These are phyloP conservation scores for Apamea epomidion DNA, from an alignment of 2,888 invertebrate genomes.

Conservation along the genomic window DNA sequence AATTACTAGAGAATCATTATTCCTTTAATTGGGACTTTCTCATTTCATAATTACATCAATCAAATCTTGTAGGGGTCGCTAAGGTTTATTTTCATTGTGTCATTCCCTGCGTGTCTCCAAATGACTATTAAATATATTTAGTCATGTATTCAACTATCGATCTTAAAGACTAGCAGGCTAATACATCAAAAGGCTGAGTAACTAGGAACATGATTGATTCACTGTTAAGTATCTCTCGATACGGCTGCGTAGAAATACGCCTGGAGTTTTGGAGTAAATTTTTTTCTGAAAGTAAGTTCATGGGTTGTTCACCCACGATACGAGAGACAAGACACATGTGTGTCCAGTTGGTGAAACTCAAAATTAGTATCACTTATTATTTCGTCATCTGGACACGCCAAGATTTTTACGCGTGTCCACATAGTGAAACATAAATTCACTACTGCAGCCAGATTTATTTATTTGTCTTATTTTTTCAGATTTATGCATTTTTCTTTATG, in stretches of 20 bases:
- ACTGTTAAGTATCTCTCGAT: slow-evolving; percentile 39
- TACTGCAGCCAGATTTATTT: background rate
- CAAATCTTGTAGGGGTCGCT: background rate
- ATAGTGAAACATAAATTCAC: too few relatives aligned
- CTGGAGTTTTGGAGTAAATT: background rate
- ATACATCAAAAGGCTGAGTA: slow-evolving; percentile 42
- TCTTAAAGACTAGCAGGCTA: slow-evolving; percentile 14
- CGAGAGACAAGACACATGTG: too few relatives aligned
- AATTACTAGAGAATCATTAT: slow-evolving; percentile 42
- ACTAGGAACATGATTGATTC: slow-evolving; percentile 34
- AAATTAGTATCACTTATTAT: too few relatives aligned
- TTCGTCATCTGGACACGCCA: too few relatives aligned
- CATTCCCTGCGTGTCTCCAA: background rate
- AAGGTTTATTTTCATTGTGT: background rate
- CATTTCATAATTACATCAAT: slow-evolving; percentile 34
- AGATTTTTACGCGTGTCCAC: too few relatives aligned
- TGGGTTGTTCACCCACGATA: too few relatives aligned
- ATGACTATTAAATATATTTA: slow-evolving; percentile 11
- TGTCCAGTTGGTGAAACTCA: too few relatives aligned
- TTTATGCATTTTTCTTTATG: background rate
- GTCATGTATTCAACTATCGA: slow-evolving; percentile 10
- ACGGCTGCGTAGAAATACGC: slow-evolving; percentile 8
- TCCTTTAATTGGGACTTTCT: slow-evolving; percentile 41
- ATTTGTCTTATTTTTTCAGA: background rate
- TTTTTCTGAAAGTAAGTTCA: background rate